These are phyloP conservation scores for Delichon dasypus DNA, from an alignment of 2,797 vertebrate species.

Conservation along the genomic window DNA sequence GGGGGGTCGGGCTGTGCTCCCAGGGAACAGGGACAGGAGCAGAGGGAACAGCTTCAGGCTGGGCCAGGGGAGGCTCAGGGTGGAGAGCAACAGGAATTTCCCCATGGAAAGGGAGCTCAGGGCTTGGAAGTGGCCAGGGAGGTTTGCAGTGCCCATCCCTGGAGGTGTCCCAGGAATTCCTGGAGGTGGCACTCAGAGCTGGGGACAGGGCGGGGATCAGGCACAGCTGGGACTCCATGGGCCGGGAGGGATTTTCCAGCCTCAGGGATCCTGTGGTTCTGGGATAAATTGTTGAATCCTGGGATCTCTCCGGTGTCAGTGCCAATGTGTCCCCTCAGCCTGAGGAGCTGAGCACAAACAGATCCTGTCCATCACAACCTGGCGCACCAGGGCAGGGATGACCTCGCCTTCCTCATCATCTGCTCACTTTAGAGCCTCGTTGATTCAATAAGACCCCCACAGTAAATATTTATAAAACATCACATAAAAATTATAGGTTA, in stretches of 20 bases:
- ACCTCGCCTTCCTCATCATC: not conserved
- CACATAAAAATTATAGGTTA: conserved; percentile 49
- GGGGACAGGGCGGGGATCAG: not conserved
- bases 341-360: not conserved
- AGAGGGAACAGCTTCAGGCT: not conserved
- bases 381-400: not conserved
- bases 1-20: not conserved
- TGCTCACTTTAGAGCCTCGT: not conserved
- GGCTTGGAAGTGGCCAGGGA: not conserved
- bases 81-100: not conserved
- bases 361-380: not conserved
- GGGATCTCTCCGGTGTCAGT: not conserved
- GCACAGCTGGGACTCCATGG: not conserved
- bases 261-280: rapidly evolving
- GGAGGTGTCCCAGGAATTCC: not conserved
- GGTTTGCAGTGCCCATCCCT: not conserved
- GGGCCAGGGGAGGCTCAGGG: not conserved
- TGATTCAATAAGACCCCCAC: not conserved
- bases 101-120: not conserved
- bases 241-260: not conserved
- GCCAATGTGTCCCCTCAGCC: not conserved
- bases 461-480: conserved; percentile 66
- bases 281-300: not conserved
- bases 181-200: not conserved
- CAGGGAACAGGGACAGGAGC: not conserved